phyloP scores from a whole-genome alignment of 2,888 invertebrate species.

The Melolontha melolontha region DNA sequence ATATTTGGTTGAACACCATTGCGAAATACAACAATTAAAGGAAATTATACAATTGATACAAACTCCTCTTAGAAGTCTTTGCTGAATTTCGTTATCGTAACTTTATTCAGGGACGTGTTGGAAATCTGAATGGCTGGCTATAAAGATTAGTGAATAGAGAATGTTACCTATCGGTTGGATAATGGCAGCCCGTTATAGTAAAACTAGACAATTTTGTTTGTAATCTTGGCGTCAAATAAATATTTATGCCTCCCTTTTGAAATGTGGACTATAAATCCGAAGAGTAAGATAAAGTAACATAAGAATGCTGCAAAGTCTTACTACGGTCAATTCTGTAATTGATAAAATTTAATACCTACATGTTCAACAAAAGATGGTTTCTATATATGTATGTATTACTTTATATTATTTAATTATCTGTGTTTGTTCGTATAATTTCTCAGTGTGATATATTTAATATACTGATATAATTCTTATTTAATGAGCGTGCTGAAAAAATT shows the following conservation, averaged over 20 bases:
- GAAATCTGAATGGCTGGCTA: constrained; percentile 28
- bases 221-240: constrained; percentile 14
- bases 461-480: no score
- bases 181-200: constrained; percentile 22
- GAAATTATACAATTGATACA: not conserved
- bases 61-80: constrained; percentile 22
- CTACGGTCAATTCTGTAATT: no score
- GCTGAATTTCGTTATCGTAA: constrained; percentile 11
- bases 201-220: constrained; percentile 13
- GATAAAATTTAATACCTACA: no score
- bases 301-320: no score
- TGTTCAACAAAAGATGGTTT: no score
- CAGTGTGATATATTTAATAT: no score
- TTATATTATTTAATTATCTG: no score
- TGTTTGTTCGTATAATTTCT: no score
- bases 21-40: no score
- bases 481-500: no score
- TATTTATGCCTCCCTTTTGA: constrained; percentile 24
- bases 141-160: constrained; percentile 33
- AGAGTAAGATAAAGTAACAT: not conserved
- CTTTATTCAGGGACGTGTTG: not conserved
- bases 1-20: no score
- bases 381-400: no score
- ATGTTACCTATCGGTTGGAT: constrained; percentile 14
- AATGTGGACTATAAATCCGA: constrained; percentile 5